A percentile compares a stretch with the other conserved stretches of the same genome.
Conservation (phyloP, 2,888 invertebrate species). For the Entomobrya multifasciata region DNA sequence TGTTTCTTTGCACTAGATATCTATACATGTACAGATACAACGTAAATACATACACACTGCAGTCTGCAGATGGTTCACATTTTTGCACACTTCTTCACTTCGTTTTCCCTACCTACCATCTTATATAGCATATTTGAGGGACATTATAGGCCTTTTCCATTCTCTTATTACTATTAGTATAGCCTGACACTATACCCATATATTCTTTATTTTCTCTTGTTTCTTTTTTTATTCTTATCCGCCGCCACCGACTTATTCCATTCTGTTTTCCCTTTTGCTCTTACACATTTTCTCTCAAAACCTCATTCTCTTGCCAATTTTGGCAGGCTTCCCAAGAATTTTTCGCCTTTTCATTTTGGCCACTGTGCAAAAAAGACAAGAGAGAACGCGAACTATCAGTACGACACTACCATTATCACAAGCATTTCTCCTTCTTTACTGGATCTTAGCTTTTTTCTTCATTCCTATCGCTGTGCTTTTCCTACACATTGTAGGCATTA, state of each 20-base stretch:
- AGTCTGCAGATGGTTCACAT: slow-evolving; percentile 38
- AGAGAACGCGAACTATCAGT: background rate
- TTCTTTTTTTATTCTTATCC: slow-evolving; percentile 49
- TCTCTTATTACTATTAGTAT: background rate
- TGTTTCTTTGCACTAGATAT: too few relatives aligned
- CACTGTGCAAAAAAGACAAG: slow-evolving; percentile 67
- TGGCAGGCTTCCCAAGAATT: slow-evolving; percentile 77
- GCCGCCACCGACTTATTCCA: background rate
- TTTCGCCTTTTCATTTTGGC: slow-evolving; percentile 72
- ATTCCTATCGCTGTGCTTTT: slow-evolving; percentile 4
- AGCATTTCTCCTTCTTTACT: slow-evolving; percentile 35
- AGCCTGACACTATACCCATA: background rate
- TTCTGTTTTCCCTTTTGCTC: slow-evolving; percentile 28
- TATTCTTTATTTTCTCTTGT: slow-evolving; percentile 51
- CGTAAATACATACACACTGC: background rate
- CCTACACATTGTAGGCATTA: slow-evolving; percentile 62
- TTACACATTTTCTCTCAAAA: slow-evolving; percentile 48
- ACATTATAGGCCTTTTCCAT: background rate
- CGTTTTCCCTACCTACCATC: background rate
- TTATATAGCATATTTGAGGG: background rate
- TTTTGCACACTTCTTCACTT: slow-evolving; percentile 40
- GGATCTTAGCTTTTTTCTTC: slow-evolving; percentile 31
- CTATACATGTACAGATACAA: too few relatives aligned
- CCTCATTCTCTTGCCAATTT: slow-evolving; percentile 69
- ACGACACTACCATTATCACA: slow-evolving; percentile 32